These are phyloP conservation scores for Ascidia mentula DNA, from an alignment of 23 tunicate species.

Conservation along the genomic window DNA sequence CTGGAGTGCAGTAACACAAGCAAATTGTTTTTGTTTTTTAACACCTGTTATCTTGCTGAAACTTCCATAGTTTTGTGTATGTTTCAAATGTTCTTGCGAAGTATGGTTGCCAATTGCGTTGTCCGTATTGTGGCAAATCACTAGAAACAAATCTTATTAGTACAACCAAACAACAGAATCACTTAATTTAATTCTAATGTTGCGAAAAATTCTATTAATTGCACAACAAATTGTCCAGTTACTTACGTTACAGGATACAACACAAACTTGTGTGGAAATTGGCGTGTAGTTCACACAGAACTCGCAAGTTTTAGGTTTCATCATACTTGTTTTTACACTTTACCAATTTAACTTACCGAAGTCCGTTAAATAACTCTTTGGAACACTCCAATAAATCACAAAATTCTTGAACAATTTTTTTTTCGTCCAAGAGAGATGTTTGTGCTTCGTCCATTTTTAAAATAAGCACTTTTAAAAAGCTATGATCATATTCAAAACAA, in stretches of 20 bases:
- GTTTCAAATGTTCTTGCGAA: conserved; percentile 86
- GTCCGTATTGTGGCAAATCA: conserved; percentile 86
- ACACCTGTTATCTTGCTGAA: conserved; percentile 91
- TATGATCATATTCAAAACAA: too few species aligned
- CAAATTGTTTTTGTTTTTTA: too few species aligned
- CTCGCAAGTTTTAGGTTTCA: too few species aligned
- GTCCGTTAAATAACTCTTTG: conserved; percentile 62
- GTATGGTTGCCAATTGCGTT: conserved; percentile 80
- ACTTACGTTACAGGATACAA: not conserved
- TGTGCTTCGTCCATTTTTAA: conserved; percentile 18
- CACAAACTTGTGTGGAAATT: not conserved
- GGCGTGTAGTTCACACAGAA: too few species aligned
- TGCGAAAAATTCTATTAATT: too few species aligned
- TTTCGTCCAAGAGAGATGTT: conserved; percentile 29
- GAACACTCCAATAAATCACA: conserved; percentile 62
- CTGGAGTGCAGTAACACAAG: too few species aligned
- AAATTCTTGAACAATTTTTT: conserved; percentile 55
- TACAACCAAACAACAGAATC: too few species aligned
- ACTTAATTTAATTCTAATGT: too few species aligned
- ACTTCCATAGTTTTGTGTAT: conserved; percentile 85
- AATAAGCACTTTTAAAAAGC: not conserved
- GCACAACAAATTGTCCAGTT: too few species aligned
- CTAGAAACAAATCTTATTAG: too few species aligned
- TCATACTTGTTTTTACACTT: too few species aligned
- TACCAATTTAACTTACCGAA: conserved; percentile 72